phyloP scores from a whole-genome alignment of 2,888 invertebrate genomes.

The Ptilodon capucinus region DNA sequence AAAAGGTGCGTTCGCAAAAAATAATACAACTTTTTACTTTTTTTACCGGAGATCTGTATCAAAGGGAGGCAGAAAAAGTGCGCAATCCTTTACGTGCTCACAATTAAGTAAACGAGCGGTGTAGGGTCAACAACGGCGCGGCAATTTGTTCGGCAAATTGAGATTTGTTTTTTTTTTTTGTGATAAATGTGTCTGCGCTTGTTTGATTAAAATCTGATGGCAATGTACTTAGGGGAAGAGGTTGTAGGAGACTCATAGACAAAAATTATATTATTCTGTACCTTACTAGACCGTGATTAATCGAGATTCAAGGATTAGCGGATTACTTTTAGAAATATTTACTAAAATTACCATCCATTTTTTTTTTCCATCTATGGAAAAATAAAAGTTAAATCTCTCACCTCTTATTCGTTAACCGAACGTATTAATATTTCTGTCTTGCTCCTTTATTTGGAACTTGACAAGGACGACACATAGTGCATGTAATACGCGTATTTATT shows the following conservation, averaged over 20 bases:
- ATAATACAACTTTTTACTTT: conserved; percentile 1
- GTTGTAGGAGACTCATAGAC: background rate
- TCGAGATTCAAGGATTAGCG: no score
- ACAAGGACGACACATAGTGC: no score
- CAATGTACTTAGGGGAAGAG: background rate
- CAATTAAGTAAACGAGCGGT: conserved; percentile 20
- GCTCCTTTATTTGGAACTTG: no score
- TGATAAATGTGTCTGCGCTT: conserved; percentile 9
- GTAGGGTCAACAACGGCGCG: conserved; percentile 22
- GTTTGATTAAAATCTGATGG: background rate
- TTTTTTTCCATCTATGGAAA: no score
- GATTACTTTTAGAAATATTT: no score
- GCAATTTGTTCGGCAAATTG: conserved; percentile 9
- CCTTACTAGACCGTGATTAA: no score
- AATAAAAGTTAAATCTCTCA: no score
- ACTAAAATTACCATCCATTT: no score
- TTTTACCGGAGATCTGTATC: conserved; percentile 28
- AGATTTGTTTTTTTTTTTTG: conserved; percentile 5
- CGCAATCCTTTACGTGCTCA: conserved; percentile 41
- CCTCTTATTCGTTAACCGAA: no score
- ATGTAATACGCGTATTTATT: no score
- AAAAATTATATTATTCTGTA: no score
- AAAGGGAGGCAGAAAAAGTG: conserved; percentile 33
- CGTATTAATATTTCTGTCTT: no score
- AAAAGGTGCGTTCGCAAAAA: conserved; percentile 2